A percentile compares a stretch with the other conserved stretches of the same genome.
Evolutionary conservation across 1,140 invertebrate species (phyloP).

Genomic region (Pachyrhynchus sulphureomaculatus): DNA sequence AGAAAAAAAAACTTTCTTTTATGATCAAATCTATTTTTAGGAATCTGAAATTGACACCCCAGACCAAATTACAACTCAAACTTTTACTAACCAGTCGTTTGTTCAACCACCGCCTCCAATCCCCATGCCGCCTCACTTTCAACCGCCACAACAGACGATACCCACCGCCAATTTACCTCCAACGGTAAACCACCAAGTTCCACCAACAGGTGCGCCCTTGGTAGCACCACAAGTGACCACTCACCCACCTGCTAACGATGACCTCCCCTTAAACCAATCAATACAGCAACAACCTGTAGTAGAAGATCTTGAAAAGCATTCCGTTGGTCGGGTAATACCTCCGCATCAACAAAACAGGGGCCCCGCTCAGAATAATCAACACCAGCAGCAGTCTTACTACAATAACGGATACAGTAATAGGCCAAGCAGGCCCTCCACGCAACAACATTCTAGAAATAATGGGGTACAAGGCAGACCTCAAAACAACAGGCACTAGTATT

Average conservation of each 20-base stretch:
- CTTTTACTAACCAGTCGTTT: constrained; percentile 77
- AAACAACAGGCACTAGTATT: constrained; percentile 23
- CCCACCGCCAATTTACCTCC: constrained; percentile 28
- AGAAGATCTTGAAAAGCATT: constrained; percentile 33
- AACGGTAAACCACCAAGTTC: constrained; percentile 26
- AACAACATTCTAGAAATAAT: constrained; percentile 27
- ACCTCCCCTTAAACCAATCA: constrained; percentile 1
- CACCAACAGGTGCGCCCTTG: constrained; percentile 17
- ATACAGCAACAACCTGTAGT: background rate
- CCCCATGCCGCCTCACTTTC: constrained; percentile 41
- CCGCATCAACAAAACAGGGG: constrained; percentile 16
- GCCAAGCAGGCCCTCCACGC: constrained; percentile 21
- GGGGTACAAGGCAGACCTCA: constrained; percentile 21
- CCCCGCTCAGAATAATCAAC: constrained; percentile 31
- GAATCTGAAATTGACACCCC: constrained; percentile 73
- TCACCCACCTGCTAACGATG: constrained; percentile 13
- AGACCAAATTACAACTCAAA: constrained; percentile 67
- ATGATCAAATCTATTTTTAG: constrained; percentile 55
- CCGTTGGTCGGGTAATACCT: constrained; percentile 22
- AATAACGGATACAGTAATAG: constrained; percentile 47
- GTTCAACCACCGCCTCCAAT: constrained; percentile 44
- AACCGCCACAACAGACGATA: constrained; percentile 1
- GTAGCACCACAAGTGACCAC: constrained; percentile 3
- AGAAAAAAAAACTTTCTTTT: too few species aligned
- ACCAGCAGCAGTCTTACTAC: constrained; percentile 43